These are phyloP conservation scores for Gambusia holbrooki DNA, from an alignment of 2,113 vertebrate species.

Conservation along the genomic window DNA sequence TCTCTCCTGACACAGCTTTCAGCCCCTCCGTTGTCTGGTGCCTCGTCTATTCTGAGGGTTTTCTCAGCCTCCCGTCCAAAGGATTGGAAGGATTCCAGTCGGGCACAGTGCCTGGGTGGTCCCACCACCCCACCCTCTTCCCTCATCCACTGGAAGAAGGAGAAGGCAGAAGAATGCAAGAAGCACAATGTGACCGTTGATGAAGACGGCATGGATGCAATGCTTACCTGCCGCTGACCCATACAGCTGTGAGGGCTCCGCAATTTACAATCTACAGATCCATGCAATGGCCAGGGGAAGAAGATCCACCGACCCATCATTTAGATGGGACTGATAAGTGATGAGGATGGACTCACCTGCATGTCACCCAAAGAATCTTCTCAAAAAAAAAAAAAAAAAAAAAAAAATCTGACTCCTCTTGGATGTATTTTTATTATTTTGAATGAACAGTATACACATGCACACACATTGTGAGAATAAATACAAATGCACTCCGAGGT, in stretches of 20 bases:
- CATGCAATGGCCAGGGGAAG: slow-evolving; percentile 55
- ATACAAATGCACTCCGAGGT: slow-evolving; percentile 70
- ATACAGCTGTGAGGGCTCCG: slow-evolving; percentile 64
- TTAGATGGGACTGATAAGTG: slow-evolving; percentile 61
- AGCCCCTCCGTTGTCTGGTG: slow-evolving; percentile 59
- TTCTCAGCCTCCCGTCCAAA: slow-evolving; percentile 49
- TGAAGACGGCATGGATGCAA: slow-evolving; percentile 66
- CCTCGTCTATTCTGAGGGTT: slow-evolving; percentile 31
- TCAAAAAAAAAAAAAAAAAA: neutral
- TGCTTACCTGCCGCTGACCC: slow-evolving; percentile 72
- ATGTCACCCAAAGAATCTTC: slow-evolving; percentile 54
- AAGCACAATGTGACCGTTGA: slow-evolving; percentile 78
- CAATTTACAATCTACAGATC: slow-evolving; percentile 55
- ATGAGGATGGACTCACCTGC: slow-evolving; percentile 61
- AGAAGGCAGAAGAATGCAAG: slow-evolving; percentile 74
- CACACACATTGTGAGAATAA: slow-evolving; percentile 73
- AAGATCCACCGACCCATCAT: slow-evolving; percentile 59
- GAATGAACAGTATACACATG: slow-evolving; percentile 49
- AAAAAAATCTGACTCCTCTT: neutral
- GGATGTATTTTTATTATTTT: slow-evolving; percentile 55
- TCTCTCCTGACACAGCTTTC: slow-evolving; percentile 76
- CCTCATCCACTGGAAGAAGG: slow-evolving; percentile 45
- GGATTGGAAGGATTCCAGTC: slow-evolving; percentile 74
- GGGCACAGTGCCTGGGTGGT: slow-evolving; percentile 77
- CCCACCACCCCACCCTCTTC: slow-evolving; percentile 35